These are phyloP conservation scores for Lepisosteus oculatus DNA, from an alignment of 2,113 vertebrate species.

Conservation along the genomic window DNA sequence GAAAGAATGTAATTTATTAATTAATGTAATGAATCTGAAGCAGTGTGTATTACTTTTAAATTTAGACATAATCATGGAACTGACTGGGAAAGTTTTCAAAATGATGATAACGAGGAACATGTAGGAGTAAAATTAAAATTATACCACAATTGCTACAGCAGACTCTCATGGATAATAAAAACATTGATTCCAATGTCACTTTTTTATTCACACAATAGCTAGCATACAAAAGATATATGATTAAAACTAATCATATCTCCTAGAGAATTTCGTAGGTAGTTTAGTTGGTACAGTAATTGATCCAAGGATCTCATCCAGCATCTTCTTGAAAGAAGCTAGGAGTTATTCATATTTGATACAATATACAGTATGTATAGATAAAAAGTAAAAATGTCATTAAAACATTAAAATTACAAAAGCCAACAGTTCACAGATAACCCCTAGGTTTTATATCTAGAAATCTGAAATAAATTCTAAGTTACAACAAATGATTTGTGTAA, in stretches of 20 bases:
- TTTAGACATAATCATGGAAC: too few species aligned
- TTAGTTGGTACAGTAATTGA: conserved; percentile 7
- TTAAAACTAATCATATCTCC: too few species aligned
- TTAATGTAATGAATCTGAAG: too few species aligned
- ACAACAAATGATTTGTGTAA: too few species aligned
- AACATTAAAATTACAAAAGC: conserved; percentile 27
- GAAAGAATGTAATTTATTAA: too few species aligned
- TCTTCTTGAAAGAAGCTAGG: conserved; percentile 6
- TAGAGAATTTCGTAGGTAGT: too few species aligned
- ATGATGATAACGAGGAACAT: background rate
- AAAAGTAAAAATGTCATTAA: conserved; percentile 6
- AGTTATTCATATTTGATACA: conserved; percentile 12
- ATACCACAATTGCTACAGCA: conserved; percentile 55
- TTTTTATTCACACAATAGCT: conserved; percentile 41
- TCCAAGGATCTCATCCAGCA: background rate
- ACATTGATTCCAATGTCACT: conserved; percentile 56
- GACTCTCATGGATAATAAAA: conserved; percentile 44
- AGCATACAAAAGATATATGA: background rate
- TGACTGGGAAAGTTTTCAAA: too few species aligned
- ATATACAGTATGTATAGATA: background rate
- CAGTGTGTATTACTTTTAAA: too few species aligned
- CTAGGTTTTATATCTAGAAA: too few species aligned
- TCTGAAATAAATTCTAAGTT: too few species aligned
- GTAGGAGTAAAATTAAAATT: conserved; percentile 13
- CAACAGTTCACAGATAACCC: conserved; percentile 5